Evolutionary conservation across 2,888 invertebrate species (phyloP), one percentile per base, ranked within the genome.

Genomic region (Volucella inanis): DNA sequence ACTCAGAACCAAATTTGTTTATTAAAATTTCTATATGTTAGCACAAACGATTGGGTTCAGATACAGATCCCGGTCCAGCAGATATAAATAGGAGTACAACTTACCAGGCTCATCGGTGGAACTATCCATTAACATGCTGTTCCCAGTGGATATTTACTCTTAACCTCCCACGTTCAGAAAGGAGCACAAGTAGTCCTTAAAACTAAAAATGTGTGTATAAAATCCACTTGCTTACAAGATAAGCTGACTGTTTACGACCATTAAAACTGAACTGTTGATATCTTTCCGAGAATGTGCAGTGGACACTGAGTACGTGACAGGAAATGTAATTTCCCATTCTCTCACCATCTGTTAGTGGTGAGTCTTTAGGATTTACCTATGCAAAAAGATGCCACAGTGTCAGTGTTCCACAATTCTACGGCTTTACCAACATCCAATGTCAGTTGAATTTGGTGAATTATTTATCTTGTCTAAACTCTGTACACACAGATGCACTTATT

Each of bases 221-320:
- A 75, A 85, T 77, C 80, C 71, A 80, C 85, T 80, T 77, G 71
- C 76, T 85, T 79, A 79, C 79, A 72, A 79, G 72, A 79, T 85
- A 85, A 85, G 76, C 76, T 80, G 59, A 67, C 76, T 85, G 85
- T 80, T 85, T 85, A 85, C 85, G 85, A 85, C 72, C 76, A 80
- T 85, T 80, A 76, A 72, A 80, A 85, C 85, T 80, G 80, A 85
- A 80, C 85, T 85, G 85, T 80, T 85, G 85, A 85, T 85, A 85
- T 80, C 80, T 80, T 79, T 80, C 72, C 55, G 80, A 71, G 31
- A 31, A 31, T 31, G 76, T 71, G 84, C 85, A 85, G 80, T 77
- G 85, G 85, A 85, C 85, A 80, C 76, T 72, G 65, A 52, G 67
- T 85, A 85, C 85, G 85, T 85, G 85, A 80, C 85, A 80, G 80